Evolutionary conservation across 1,140 invertebrate species (phyloP).

Genomic region (Cryptotermes secundus): DNA sequence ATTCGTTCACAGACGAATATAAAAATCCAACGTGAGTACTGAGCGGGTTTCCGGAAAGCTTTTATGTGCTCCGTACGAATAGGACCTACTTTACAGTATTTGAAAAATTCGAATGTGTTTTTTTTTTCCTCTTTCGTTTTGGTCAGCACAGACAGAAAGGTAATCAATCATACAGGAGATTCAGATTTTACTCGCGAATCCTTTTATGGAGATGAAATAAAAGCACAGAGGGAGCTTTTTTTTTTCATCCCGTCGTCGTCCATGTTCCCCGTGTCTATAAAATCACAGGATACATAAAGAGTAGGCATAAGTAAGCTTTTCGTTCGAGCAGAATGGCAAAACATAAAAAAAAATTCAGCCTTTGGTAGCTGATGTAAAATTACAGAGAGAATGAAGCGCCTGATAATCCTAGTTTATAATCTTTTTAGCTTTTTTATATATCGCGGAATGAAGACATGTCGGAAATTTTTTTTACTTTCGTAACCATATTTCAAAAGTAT

Average conservation of each 20-base stretch:
- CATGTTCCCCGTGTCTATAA: conserved; percentile 2
- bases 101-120: conserved; percentile 16
- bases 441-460: background rate
- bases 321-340: background rate
- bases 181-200: conserved; percentile 4
- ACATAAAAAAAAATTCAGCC: background rate
- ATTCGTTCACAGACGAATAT: conserved; percentile 16
- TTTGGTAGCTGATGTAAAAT: conserved; percentile 16
- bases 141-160: conserved; percentile 9
- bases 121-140: conserved; percentile 8
- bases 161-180: conserved; percentile 19
- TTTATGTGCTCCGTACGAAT: background rate
- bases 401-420: background rate
- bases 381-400: background rate
- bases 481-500: no score
- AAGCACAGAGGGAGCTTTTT: conserved; percentile 5
- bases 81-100: conserved; percentile 19
- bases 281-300: conserved; percentile 7
- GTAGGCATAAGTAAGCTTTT: background rate
- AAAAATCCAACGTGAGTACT: background rate
- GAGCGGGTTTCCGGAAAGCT: background rate
- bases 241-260: conserved; percentile 6
- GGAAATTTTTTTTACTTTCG: background rate
- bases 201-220: conserved; percentile 18
- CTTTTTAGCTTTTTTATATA: background rate